Evolutionary conservation across 2,797 vertebrate genomes (phyloP).

Genomic region (Gouania willdenowi): DNA sequence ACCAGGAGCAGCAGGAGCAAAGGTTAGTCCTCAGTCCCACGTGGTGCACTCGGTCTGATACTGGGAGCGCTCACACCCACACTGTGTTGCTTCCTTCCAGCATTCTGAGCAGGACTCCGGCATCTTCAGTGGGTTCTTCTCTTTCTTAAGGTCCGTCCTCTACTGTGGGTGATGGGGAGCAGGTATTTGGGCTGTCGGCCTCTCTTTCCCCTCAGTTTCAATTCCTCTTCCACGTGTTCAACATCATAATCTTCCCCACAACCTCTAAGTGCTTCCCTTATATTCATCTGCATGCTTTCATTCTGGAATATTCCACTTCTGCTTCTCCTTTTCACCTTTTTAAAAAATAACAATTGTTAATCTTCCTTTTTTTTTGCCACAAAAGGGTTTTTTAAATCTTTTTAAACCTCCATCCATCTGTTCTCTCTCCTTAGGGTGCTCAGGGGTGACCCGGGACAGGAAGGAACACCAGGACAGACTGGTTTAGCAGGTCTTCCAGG

Average conservation of each 20-base stretch:
- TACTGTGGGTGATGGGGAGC: slow-evolving; percentile 37
- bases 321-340: no score
- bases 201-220: slow-evolving; percentile 5
- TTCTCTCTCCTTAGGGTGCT: slow-evolving; percentile 45
- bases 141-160: slow-evolving; percentile 53
- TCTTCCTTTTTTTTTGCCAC: no score
- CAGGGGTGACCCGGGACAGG: slow-evolving; percentile 72
- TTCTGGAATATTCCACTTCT: no score
- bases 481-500: slow-evolving; percentile 83
- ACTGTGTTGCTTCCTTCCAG: slow-evolving; percentile 52
- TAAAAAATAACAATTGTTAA: no score
- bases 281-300: no score
- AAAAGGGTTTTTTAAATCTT: no score
- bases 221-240: background rate
- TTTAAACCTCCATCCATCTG: no score
- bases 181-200: slow-evolving; percentile 40
- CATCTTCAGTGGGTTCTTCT: slow-evolving; percentile 59
- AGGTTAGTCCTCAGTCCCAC: slow-evolving; percentile 58
- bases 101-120: slow-evolving; percentile 48
- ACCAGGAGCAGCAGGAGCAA: slow-evolving; percentile 71
- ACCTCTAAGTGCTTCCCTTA: no score
- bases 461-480: slow-evolving; percentile 69
- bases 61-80: background rate
- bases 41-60: slow-evolving; percentile 1
- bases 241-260: no score